These are phyloP conservation scores for Diaphora mendica DNA, from an alignment of 2,888 invertebrate genomes.

Conservation along the genomic window DNA sequence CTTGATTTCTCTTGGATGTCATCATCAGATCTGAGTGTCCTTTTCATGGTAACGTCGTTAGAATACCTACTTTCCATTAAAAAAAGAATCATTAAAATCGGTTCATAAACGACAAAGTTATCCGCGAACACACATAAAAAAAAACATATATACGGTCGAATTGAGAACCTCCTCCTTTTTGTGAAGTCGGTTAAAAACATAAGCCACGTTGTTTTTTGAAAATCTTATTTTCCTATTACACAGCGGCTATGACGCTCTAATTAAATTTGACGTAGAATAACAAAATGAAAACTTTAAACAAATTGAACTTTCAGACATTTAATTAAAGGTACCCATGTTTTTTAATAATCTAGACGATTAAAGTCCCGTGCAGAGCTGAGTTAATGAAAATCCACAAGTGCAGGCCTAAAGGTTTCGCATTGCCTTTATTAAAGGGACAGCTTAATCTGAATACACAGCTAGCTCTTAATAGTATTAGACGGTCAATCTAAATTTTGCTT, in stretches of 20 bases:
- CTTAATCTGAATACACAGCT: not conserved
- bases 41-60: no score
- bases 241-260: slow-evolving; percentile 50
- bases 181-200: no score
- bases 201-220: slow-evolving; percentile 28
- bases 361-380: not conserved
- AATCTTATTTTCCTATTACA: slow-evolving; percentile 52
- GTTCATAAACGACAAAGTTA: no score
- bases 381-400: slow-evolving; percentile 19
- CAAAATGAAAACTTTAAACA: slow-evolving; percentile 53
- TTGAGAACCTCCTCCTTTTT: no score
- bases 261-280: slow-evolving; percentile 53
- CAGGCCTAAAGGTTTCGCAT: slow-evolving; percentile 4
- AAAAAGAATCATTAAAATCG: no score
- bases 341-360: slow-evolving; percentile 33
- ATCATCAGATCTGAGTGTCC: no score
- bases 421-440: slow-evolving; percentile 8
- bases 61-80: no score
- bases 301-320: slow-evolving; percentile 56
- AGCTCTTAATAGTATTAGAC: not conserved
- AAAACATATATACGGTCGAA: no score
- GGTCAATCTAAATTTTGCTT: not conserved
- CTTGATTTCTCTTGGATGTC: no score
- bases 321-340: slow-evolving; percentile 53
- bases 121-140: no score